phyloP scores from a whole-genome alignment of 1,140 invertebrate species.

The Ceratosolen fusciceps region DNA sequence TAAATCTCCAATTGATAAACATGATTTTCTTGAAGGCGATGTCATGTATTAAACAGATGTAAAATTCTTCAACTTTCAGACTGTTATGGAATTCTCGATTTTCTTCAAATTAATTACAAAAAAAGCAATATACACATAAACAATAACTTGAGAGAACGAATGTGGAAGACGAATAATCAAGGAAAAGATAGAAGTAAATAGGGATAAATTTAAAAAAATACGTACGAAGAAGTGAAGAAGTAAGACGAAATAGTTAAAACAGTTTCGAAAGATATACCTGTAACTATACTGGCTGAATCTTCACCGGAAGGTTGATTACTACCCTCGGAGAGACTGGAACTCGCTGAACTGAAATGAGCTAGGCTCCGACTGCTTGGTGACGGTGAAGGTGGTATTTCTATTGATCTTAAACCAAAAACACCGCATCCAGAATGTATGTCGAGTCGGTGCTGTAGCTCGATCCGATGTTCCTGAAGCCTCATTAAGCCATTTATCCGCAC shows the following conservation, averaged over 20 bases:
- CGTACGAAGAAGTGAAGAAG: background rate
- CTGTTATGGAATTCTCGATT: slow-evolving; percentile 22
- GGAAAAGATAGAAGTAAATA: slow-evolving; percentile 48
- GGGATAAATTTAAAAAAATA: background rate
- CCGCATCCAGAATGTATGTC: slow-evolving; percentile 60
- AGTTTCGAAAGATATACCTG: slow-evolving; percentile 76
- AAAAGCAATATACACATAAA: background rate
- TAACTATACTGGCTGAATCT: slow-evolving; percentile 87
- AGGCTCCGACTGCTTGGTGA: slow-evolving; percentile 87
- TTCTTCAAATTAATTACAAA: slow-evolving; percentile 6
- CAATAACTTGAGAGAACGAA: background rate
- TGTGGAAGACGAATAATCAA: too few relatives aligned
- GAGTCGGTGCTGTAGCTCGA: slow-evolving; percentile 69
- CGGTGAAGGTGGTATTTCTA: slow-evolving; percentile 81
- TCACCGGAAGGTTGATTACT: slow-evolving; percentile 82
- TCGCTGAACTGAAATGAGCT: slow-evolving; percentile 88
- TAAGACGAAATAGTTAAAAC: background rate
- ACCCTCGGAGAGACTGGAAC: slow-evolving; percentile 86
- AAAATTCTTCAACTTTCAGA: slow-evolving; percentile 23
- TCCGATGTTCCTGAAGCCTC: slow-evolving; percentile 69
- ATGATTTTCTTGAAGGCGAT: slow-evolving; percentile 34
- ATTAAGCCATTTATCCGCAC: slow-evolving; percentile 70
- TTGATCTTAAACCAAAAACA: slow-evolving; percentile 56
- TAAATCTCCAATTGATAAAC: slow-evolving; percentile 2
- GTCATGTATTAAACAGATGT: slow-evolving; percentile 35